Base-by-base conservation (phyloP, 2,888 invertebrate genomes). In the Tillus elongatus region DNA sequence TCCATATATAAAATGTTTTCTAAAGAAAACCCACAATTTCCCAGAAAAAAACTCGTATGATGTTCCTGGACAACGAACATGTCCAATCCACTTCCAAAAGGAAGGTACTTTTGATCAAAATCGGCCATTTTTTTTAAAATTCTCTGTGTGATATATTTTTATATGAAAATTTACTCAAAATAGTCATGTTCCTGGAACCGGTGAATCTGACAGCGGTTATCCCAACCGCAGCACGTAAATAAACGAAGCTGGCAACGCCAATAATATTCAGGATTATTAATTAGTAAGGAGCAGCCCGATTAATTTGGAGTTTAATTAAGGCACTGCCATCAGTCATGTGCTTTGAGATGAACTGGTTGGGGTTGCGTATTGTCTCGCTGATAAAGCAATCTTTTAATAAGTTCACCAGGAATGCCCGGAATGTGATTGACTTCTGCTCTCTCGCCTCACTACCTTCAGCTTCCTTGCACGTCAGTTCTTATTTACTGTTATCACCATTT, bases 341-440 rank as follows among this genome's bases (percentile, higher is more conserved):
- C 52, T 49, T 42, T 43, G 47, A 46, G 50, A 51, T 50, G 53
- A 51, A 52, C 48, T 46, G n/a, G n/a, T n/a, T n/a, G n/a, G n/a
- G n/a, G n/a, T n/a, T n/a, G 49, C 46, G 46, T 44, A 58, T 60
- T 60, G 58, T 60, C 55, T 56, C 49, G 53, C 54, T 55, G 60
- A 60, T 60, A 57, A 57, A 60, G 60, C 60, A 57, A 59, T 59
- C 60, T 60, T 60, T 59, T 58, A 59, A 60, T 58, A 59, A 59
- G 54, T 59, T 51, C 47, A 42, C 42, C 47, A 43, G 47, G 57
- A 54, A 55, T 47, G 47, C 46, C 35, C 40, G 49, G 57, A 57
- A 57, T 57, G 52, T 50, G 57, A 57, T 54, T 54, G 54, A 51
- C 50, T 47, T 34, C 42, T 41, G 40, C 41, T 36, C 41, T 41